Conservation (phyloP, 1,140 invertebrate genomes). For the Drosophila lacertosa region DNA sequence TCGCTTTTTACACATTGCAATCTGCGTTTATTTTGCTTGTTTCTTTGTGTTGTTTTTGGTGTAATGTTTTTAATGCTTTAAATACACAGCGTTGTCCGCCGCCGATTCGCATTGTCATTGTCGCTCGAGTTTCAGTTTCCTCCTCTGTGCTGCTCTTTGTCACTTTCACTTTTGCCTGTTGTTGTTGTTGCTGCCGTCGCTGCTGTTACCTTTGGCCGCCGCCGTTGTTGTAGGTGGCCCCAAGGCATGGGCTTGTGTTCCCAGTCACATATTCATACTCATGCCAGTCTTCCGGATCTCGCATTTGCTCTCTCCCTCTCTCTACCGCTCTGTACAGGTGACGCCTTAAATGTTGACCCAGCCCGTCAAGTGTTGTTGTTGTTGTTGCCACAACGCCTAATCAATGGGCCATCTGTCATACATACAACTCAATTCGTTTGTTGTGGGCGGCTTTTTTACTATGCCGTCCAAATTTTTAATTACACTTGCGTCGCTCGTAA, state of each 20-base stretch:
- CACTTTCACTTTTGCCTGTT: conserved; percentile 67
- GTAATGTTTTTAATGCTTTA: conserved; percentile 67
- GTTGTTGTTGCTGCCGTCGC: conserved; percentile 15
- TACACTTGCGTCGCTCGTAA: conserved; percentile 30
- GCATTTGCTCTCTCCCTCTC: background rate
- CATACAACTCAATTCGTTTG: conserved; percentile 9
- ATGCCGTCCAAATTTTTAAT: conserved; percentile 30
- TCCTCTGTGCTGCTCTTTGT: conserved; percentile 56
- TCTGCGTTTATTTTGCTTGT: conserved; percentile 27
- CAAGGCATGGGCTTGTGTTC: conserved; percentile 35
- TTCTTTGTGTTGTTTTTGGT: conserved; percentile 28
- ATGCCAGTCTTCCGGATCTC: conserved; percentile 42
- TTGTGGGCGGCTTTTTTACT: conserved; percentile 3
- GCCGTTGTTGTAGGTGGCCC: conserved; percentile 49
- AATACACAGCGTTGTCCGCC: conserved; percentile 58
- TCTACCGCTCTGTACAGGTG: conserved; percentile 10
- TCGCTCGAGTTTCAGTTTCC: conserved; percentile 59
- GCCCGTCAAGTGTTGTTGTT: conserved; percentile 13
- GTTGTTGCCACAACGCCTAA: conserved; percentile 9
- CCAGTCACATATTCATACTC: conserved; percentile 45
- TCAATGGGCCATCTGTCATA: conserved; percentile 19
- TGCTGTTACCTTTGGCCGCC: conserved; percentile 41
- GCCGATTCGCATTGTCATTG: conserved; percentile 68
- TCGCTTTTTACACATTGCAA: conserved; percentile 44
- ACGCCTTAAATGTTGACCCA: conserved; percentile 40